These are phyloP conservation scores for Limnephilus marmoratus DNA, from an alignment of 2,888 invertebrate genomes.

Conservation along the genomic window DNA sequence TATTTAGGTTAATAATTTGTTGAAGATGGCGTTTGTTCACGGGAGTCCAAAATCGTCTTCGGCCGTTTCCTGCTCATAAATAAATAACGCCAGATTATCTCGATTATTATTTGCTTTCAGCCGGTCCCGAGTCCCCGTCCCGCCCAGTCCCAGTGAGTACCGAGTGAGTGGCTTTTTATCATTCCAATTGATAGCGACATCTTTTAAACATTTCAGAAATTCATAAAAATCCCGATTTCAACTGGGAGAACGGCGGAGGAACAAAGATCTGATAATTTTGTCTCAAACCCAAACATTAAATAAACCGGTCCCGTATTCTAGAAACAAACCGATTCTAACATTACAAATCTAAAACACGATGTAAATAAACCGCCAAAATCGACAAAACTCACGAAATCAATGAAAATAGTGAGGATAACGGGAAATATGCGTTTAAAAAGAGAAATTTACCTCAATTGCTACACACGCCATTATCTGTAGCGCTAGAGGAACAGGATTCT, in stretches of 20 bases:
- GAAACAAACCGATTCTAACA: constrained; percentile 52
- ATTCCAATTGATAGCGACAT: constrained; percentile 52
- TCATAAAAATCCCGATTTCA: constrained; percentile 40
- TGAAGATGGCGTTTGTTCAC: too few relatives aligned
- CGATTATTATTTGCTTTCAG: too few relatives aligned
- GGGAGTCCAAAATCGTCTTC: neutral
- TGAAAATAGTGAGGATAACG: neutral
- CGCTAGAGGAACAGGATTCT: constrained; percentile 81
- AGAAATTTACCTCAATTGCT: constrained; percentile 84
- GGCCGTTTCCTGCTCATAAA: neutral
- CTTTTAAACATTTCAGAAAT: constrained; percentile 50
- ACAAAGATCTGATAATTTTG: constrained; percentile 57
- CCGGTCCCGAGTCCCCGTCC: neutral
- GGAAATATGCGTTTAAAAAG: constrained; percentile 44
- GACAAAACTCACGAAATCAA: constrained; percentile 42
- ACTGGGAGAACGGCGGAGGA: constrained; percentile 40
- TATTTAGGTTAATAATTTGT: too few relatives aligned
- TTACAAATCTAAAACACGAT: constrained; percentile 16
- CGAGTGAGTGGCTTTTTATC: neutral
- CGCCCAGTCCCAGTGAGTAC: neutral
- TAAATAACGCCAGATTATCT: neutral
- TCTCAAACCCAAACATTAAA: constrained; percentile 56
- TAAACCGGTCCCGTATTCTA: constrained; percentile 40
- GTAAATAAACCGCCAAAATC: constrained; percentile 24
- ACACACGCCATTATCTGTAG: constrained; percentile 88